These are phyloP conservation scores for Chorisops tibialis DNA, from an alignment of 2,888 invertebrate genomes.

Conservation along the genomic window DNA sequence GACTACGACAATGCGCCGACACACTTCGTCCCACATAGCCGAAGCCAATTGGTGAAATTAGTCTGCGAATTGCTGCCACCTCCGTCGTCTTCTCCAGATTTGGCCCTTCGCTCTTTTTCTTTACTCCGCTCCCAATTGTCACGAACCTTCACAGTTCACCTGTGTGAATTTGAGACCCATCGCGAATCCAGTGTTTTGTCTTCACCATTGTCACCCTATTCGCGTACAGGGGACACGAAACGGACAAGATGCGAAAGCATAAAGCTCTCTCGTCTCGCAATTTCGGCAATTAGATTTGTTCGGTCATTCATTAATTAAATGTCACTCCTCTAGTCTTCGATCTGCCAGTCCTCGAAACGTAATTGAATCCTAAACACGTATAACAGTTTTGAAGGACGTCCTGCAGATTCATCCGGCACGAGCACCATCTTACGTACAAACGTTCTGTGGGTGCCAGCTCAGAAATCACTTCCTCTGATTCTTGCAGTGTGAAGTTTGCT, in stretches of 20 bases:
- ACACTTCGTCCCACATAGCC: too few species aligned
- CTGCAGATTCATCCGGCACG: background rate
- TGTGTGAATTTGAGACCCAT: too few species aligned
- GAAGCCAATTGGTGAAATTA: too few species aligned
- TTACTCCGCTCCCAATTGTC: too few species aligned
- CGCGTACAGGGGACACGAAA: background rate
- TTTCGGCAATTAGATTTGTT: background rate
- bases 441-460: background rate
- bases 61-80: too few species aligned
- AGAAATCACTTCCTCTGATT: background rate
- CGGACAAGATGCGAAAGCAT: background rate
- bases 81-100: too few species aligned
- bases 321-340: background rate
- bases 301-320: background rate
- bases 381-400: background rate
- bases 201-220: too few species aligned
- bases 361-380: background rate
- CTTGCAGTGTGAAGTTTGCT: background rate
- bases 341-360: background rate
- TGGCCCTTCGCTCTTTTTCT: too few species aligned
- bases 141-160: too few species aligned
- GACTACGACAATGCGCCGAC: too few species aligned
- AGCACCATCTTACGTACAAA: background rate
- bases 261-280: background rate
- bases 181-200: too few species aligned